Conservation (phyloP, 1,140 invertebrate species). For the Pentalonia nigronervosa region DNA sequence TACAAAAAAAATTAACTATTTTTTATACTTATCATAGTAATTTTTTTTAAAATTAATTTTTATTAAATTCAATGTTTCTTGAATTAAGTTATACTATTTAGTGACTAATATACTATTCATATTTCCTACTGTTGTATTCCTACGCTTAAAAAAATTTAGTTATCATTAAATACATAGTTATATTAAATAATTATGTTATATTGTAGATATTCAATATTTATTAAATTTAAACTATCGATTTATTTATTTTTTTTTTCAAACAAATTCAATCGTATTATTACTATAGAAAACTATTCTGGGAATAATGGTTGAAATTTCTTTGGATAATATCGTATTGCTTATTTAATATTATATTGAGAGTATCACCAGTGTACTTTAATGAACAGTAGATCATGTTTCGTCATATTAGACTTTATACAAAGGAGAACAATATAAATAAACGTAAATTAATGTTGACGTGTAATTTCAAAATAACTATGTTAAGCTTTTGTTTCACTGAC, state of each 20-base stretch:
- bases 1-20: neutral
- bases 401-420: conserved; percentile 14
- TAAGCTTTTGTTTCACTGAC: conserved; percentile 25
- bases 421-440: conserved; percentile 31
- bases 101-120: neutral
- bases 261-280: neutral
- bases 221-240: neutral
- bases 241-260: neutral
- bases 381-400: conserved; percentile 20
- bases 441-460: conserved; percentile 31
- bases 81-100: neutral
- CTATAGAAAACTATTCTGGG: neutral
- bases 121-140: neutral
- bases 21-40: neutral
- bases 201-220: neutral
- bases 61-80: neutral
- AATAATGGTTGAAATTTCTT: neutral
- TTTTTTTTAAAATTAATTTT: no score
- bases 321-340: conserved; percentile 3
- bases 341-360: conserved; percentile 27
- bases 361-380: conserved; percentile 2
- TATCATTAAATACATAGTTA: neutral
- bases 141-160: neutral
- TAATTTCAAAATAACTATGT: conserved; percentile 39
- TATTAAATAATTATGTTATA: neutral